Base-by-base conservation (phyloP, 1,140 invertebrate species). In the Hypsibius dujardini region DNA sequence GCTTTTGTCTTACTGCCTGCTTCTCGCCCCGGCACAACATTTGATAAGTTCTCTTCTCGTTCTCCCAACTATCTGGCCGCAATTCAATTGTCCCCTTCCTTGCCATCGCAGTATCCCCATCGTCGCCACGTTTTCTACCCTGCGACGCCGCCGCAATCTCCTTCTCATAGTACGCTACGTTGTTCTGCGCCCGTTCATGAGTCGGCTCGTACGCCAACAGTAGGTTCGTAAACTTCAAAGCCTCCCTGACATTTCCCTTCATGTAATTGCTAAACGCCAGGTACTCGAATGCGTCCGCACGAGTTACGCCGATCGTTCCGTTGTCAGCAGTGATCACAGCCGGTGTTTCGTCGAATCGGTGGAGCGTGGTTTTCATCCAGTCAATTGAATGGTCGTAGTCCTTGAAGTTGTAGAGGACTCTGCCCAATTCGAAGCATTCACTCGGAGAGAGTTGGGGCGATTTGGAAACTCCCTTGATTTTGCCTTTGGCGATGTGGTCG, bases 191-290 rank as follows among this genome's bases (percentile, higher is more conserved):
- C 72, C 78, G 73, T 47, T 75, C 70, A 72, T 79, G 78, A 47
- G 72, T 71, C 46, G 78, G 78, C 46, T 76, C 77, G 77, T 47
- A 7, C 2, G 46, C 83, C 45, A 96, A 77, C 40, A 97, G 81
- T 78, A 94, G 88, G 77, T 94, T 87, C 15, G 95, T 98, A 80
- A 95, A 85, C 74, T 87, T 84, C 72, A 97, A 77, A n/a, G 95
- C 95, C 62, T 85, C 84, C 69, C 84, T 84, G 1, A 93, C 82
- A 80, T 97, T 91, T 72, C 92, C 92, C 79, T 84, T 81, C 84
- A 92, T 89, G 79, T 92, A 98, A 73, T 89, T 87, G 2, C 92
- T 88, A 82, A 96, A 98, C 7, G 93, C 90, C 70, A 98, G 84
- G 80, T 98, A 98, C 80, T 98, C 95, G 12, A 98, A 81, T 75